A percentile compares a stretch with the other conserved stretches of the same genome.
Conservation (phyloP, 2,113 vertebrate species). For the Bos taurus region DNA sequence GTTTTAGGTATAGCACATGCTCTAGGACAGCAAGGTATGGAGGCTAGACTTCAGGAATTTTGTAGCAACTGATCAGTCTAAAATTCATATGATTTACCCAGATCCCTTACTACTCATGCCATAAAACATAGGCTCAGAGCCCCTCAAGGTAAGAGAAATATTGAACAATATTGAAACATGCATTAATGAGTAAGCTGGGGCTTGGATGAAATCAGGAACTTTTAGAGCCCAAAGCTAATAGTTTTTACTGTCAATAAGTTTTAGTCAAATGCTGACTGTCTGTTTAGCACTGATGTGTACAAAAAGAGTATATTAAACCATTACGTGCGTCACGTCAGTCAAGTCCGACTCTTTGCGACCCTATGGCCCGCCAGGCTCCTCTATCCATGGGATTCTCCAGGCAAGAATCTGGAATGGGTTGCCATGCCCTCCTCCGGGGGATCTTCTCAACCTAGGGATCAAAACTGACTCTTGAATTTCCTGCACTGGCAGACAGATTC, state of each 20-base stretch:
- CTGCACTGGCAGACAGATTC: background rate
- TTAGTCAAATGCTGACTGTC: background rate
- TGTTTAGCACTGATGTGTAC: background rate
- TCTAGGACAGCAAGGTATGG: background rate
- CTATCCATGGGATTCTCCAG: background rate
- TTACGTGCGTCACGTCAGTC: rapidly evolving
- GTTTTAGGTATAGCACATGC: background rate
- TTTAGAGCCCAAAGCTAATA: background rate
- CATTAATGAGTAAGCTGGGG: background rate
- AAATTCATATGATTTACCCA: background rate
- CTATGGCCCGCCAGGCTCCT: background rate
- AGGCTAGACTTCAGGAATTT: background rate
- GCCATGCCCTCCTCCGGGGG: background rate
- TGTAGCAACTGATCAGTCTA: background rate
- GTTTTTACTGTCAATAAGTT: background rate
- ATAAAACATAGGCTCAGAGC: background rate
- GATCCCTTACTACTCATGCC: background rate
- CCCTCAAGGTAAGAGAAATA: background rate
- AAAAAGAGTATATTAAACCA: background rate
- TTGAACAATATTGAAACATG: background rate
- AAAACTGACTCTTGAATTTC: background rate
- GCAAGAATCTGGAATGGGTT: background rate
- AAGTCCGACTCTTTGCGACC: background rate
- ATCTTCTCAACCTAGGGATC: background rate
- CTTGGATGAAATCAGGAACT: background rate